Percentiles rank a stretch among this genome's conserved stretches.
Conservation (phyloP, 1,140 invertebrate species). For the Drosophila yakuba region DNA sequence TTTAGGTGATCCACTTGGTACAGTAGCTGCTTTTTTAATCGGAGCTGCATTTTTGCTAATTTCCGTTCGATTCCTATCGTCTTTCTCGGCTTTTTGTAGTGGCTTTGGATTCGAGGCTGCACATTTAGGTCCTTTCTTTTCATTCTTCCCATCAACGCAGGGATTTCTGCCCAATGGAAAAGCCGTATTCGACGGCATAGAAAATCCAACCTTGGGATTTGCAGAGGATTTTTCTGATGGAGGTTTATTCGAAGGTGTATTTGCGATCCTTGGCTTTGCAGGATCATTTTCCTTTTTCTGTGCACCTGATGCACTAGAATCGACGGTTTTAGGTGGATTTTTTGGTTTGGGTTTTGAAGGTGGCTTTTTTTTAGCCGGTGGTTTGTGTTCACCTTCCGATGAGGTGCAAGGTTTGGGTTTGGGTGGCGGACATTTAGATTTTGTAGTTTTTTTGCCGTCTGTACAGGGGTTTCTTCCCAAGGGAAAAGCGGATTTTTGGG, state of each 20-base stretch:
- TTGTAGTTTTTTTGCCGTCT: neutral
- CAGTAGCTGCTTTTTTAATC: neutral
- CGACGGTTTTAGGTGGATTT: neutral
- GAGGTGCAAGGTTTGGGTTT: neutral
- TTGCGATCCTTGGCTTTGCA: neutral
- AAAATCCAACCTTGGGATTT: neutral
- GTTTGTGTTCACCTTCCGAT: neutral
- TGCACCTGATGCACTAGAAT: neutral
- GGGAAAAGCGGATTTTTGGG: neutral
- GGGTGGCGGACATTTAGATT: neutral
- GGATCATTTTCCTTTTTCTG: neutral
- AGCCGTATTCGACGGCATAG: neutral
- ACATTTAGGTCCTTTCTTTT: neutral
- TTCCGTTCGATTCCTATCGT: neutral
- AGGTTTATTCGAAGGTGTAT: neutral
- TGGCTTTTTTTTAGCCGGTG: neutral
- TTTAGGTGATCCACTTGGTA: neutral
- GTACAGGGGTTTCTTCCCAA: neutral
- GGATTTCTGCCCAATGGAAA: slow-evolving; percentile 12
- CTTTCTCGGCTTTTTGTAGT: neutral
- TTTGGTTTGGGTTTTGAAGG: neutral
- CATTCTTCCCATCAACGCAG: neutral
- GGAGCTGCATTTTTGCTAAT: too few relatives aligned
- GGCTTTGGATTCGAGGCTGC: too few relatives aligned
- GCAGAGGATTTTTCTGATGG: neutral